These are phyloP conservation scores for Xenus cinereus DNA, from an alignment of 2,113 vertebrate species.

Conservation along the genomic window DNA sequence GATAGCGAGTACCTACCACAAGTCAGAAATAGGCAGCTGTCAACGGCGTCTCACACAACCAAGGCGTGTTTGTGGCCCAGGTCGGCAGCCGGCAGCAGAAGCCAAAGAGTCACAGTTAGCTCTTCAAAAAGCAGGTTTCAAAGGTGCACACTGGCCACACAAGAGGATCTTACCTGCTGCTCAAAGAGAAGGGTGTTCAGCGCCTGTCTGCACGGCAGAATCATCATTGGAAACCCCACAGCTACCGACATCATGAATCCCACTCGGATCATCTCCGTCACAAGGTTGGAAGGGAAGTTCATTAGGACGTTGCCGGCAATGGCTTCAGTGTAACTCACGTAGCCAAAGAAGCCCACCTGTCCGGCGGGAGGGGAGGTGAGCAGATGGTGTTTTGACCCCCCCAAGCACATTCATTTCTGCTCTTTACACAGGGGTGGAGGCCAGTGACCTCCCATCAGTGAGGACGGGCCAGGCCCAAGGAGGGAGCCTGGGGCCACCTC, in stretches of 20 bases:
- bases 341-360: slow-evolving; percentile 97
- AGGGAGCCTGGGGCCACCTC: background rate
- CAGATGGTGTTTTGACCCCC: background rate
- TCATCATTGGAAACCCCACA: slow-evolving; percentile 98
- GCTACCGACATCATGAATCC: slow-evolving; percentile 99
- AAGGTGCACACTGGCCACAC: background rate
- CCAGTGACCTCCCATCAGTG: accelerated
- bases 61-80: background rate
- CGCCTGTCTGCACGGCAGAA: slow-evolving; percentile 94
- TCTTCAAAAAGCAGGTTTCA: background rate
- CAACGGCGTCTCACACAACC: background rate
- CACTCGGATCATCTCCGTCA: slow-evolving; percentile 93
- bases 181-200: slow-evolving; percentile 97
- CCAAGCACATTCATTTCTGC: background rate
- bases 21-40: accelerated
- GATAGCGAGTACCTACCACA: accelerated
- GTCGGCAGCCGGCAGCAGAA: background rate
- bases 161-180: slow-evolving; percentile 85
- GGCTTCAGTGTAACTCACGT: slow-evolving; percentile 92
- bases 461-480: background rate
- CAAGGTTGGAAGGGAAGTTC: slow-evolving; percentile 97
- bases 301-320: slow-evolving; percentile 94
- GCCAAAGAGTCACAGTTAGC: background rate
- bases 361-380: background rate
- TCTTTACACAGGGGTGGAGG: background rate